Evolutionary conservation across 2,797 vertebrate genomes (phyloP).

Genomic region (Tragelaphus eurycerus): DNA sequence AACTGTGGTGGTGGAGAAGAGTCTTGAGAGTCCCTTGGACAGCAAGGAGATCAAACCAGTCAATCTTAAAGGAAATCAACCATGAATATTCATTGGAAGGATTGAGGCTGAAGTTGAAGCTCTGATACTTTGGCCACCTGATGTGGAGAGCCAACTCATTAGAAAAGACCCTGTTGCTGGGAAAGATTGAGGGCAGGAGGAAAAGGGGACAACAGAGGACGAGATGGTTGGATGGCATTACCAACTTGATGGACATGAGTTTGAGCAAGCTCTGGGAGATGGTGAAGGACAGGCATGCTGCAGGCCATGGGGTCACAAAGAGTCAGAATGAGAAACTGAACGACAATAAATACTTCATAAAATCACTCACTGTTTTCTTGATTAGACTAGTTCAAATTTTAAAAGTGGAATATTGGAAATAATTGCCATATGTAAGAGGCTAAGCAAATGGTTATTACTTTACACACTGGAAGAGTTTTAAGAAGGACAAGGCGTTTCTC

Average conservation of each 20-base stretch:
- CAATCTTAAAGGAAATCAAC: background rate
- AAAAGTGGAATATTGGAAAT: conserved; percentile 40
- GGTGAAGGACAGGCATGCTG: background rate
- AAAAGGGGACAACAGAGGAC: too few species aligned
- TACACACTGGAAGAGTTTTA: background rate
- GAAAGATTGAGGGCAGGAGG: too few species aligned
- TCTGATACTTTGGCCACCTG: background rate
- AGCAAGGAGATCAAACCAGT: background rate
- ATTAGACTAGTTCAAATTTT: background rate
- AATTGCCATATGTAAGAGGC: background rate
- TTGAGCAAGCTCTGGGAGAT: background rate
- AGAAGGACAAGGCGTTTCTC: background rate
- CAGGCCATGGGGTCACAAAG: background rate
- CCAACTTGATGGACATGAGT: background rate
- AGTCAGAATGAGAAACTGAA: background rate
- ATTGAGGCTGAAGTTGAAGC: background rate
- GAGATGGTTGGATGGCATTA: background rate
- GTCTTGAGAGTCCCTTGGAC: background rate
- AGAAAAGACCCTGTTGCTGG: background rate
- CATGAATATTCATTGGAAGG: background rate
- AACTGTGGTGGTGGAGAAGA: background rate
- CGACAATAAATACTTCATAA: background rate
- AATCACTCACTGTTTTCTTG: conserved; percentile 19
- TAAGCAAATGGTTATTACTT: conserved; percentile 2
- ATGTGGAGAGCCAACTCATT: background rate